A percentile compares a stretch with the other conserved stretches of the same genome.
Evolutionary conservation across 2,888 invertebrate species (phyloP).

Genomic region (Cantharis nigra): DNA sequence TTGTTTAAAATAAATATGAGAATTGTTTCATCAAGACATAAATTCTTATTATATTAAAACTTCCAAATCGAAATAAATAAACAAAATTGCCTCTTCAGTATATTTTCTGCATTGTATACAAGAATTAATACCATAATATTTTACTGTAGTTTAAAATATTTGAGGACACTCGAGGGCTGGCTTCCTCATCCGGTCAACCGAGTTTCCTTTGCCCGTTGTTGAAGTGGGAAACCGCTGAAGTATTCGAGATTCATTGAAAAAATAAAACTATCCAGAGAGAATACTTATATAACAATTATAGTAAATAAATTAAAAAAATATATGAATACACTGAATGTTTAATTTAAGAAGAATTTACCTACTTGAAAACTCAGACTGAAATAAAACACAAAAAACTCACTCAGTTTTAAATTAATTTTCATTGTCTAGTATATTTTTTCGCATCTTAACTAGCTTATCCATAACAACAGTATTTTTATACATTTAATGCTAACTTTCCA

Average conservation of each 20-base stretch:
- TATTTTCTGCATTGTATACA: constrained; percentile 51
- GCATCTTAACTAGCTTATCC: background rate
- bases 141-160: constrained; percentile 50
- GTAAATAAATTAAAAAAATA: background rate
- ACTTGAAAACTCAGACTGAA: background rate
- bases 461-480: background rate
- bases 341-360: background rate
- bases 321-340: background rate
- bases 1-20: background rate
- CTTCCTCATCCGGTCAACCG: constrained; percentile 52
- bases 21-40: constrained; percentile 16
- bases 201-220: constrained; percentile 25
- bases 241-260: constrained; percentile 16
- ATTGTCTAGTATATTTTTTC: background rate
- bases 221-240: constrained; percentile 20
- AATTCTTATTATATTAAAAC: constrained; percentile 33
- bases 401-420: background rate
- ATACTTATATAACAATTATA: constrained; percentile 2
- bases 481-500: background rate
- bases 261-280: constrained; percentile 13
- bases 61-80: constrained; percentile 45
- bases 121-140: constrained; percentile 55
- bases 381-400: background rate
- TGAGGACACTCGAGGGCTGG: constrained; percentile 51
- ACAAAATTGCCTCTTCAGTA: constrained; percentile 44